A percentile compares a stretch with the other conserved stretches of the same genome.
These are phyloP conservation scores for Halyomorpha halys DNA, from an alignment of 1,140 invertebrate species.

Conservation along the genomic window DNA sequence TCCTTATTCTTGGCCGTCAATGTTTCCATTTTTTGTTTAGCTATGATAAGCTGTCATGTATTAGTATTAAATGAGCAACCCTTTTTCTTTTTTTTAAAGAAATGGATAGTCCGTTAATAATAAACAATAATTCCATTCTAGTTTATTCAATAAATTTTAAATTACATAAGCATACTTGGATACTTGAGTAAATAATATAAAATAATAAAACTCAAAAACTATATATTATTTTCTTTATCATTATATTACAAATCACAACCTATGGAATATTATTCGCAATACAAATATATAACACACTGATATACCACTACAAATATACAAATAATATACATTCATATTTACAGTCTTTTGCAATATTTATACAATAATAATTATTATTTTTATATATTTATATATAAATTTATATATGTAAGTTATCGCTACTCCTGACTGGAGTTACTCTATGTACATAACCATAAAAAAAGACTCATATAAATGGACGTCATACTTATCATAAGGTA, in stretches of 20 bases:
- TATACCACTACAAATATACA: conserved; percentile 18
- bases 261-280: conserved; percentile 18
- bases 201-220: conserved; percentile 18
- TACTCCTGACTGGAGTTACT: neutral
- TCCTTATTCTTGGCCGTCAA: too few relatives aligned
- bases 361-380: conserved; percentile 5
- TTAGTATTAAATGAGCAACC: too few relatives aligned
- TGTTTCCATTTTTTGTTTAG: too few relatives aligned
- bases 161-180: conserved; percentile 12
- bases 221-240: conserved; percentile 5
- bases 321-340: conserved; percentile 17
- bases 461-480: conserved; percentile 3
- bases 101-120: neutral
- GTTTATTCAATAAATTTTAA: conserved; percentile 11
- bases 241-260: conserved; percentile 14
- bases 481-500: conserved; percentile 2
- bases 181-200: conserved; percentile 11
- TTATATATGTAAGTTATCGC: neutral
- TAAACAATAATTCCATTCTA: conserved; percentile 1
- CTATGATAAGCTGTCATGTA: too few relatives aligned
- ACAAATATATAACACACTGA: conserved; percentile 18
- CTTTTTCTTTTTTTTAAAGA: too few relatives aligned
- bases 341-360: conserved; percentile 16
- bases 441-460: conserved; percentile 4
- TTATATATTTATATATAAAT: neutral